Evolutionary conservation across 1,140 invertebrate species (phyloP).

Genomic region (Drosophila nigromelanica): DNA sequence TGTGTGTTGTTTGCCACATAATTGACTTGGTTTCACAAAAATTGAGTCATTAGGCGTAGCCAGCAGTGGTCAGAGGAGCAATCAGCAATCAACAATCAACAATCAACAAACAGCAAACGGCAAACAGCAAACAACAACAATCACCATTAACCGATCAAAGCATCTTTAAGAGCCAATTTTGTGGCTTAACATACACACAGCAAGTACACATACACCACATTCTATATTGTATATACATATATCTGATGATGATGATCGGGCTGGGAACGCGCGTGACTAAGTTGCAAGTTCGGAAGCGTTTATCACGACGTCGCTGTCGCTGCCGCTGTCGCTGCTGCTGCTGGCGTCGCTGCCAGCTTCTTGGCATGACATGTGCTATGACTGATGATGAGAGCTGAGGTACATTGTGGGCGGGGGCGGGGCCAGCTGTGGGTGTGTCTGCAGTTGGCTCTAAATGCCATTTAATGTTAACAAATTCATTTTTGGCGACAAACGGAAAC

Average conservation of each 20-base stretch:
- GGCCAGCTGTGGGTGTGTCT: background rate
- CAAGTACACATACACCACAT: background rate
- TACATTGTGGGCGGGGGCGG: background rate
- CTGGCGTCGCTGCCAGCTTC: conserved; percentile 15
- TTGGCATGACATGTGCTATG: conserved; percentile 15
- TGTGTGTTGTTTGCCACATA: conserved; percentile 38
- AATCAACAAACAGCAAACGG: conserved; percentile 32
- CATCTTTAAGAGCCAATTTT: conserved; percentile 43
- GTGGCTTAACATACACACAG: conserved; percentile 31
- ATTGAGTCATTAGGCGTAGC: conserved; percentile 74
- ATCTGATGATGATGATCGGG: conserved; percentile 33
- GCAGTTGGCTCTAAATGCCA: conserved; percentile 42
- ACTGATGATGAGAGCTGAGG: background rate
- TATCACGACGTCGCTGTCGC: conserved; percentile 53
- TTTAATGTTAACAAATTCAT: conserved; percentile 77
- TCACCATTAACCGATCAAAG: conserved; percentile 32
- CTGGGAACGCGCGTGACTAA: conserved; percentile 46
- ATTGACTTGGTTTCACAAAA: conserved; percentile 66
- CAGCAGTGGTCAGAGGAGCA: conserved; percentile 38
- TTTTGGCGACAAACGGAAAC: conserved; percentile 71
- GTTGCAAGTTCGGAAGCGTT: conserved; percentile 57
- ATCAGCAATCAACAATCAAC: conserved; percentile 52
- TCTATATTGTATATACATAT: background rate
- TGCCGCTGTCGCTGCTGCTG: conserved; percentile 25
- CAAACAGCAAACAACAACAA: conserved; percentile 23